Evolutionary conservation across 2,797 vertebrate species (phyloP), one percentile per base, ranked within the genome.

Genomic region (Urophycis tenuis): DNA sequence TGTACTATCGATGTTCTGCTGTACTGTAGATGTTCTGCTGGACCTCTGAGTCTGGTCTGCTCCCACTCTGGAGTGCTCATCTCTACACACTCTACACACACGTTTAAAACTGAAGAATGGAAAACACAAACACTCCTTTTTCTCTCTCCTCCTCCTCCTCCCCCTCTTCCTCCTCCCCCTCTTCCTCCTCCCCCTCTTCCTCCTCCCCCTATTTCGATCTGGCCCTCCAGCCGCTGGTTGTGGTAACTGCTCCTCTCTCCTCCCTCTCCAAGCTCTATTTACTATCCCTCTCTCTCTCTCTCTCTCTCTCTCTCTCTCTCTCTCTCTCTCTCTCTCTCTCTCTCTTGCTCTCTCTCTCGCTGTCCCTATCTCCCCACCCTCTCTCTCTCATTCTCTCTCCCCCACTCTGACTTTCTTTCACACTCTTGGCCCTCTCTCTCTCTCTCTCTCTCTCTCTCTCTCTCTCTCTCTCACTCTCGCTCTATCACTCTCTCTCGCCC

Each of bases 221-320:
- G 71, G 39, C 33, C 22, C 39, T 60, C n/a, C 34, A 14, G 36
- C 22, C 83, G 82, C 79, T 25, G 60, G 60, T 64, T 29, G 60
- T 25, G 60, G 60, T 64, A 29, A 64, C 6, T 29, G 60, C 60
- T 64, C 7, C 60, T 77, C 76, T 84, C 81, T 84, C 87, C 85
- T 86, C 85, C 80, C 74, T 64, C 76, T 76, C 76, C 74, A 79
- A 81, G 41, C 79, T 80, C 73, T 0, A 36, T 72, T 76, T 75
- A 39, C 75, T 73, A n/a, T 31, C 78, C 22, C 45, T n/a, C 22
- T n/a, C 49, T 15, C 41, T 4, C 1, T 15, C 41, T 45, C n/a
- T 45, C 36, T 15, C 41, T 45, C 41, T 1, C 4, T 45, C 12
- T 15, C 12, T 60, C 7, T 60, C 6, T 73, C 30, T 31, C 78